Conservation (phyloP, 2,888 invertebrate genomes). For the Oligia strigilis region DNA sequence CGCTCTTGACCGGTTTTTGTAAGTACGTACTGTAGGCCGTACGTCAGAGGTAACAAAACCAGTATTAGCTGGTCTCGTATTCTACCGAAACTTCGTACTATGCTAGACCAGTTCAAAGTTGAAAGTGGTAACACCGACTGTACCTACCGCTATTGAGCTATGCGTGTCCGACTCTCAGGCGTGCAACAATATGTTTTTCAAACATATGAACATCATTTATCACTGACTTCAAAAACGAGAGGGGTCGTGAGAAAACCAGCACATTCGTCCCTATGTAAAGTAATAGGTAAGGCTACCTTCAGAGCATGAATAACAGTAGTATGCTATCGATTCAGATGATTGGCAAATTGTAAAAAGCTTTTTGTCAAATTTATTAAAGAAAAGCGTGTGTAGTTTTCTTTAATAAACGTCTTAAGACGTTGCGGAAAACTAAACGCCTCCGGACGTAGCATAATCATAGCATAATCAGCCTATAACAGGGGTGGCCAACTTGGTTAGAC, state of each 20-base stretch:
- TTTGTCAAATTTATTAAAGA: too few relatives aligned
- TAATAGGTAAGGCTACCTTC: constrained; percentile 17
- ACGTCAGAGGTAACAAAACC: background rate
- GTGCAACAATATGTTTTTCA: constrained; percentile 27
- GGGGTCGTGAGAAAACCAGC: constrained; percentile 41
- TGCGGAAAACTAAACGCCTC: background rate
- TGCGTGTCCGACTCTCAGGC: background rate
- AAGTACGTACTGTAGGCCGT: background rate
- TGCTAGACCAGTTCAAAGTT: background rate
- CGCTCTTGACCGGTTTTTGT: too few relatives aligned
- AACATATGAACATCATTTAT: constrained; percentile 41
- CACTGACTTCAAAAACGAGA: constrained; percentile 43
- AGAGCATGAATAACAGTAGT: background rate
- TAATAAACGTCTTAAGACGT: too few relatives aligned
- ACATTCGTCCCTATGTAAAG: constrained; percentile 27
- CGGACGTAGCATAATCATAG: background rate
- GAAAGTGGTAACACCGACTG: background rate
- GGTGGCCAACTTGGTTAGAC: too few relatives aligned
- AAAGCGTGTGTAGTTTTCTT: background rate
- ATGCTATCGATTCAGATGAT: constrained; percentile 1
- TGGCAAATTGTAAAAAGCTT: constrained; percentile 2
- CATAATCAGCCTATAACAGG: too few relatives aligned
- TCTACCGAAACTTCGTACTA: background rate
- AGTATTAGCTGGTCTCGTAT: background rate
- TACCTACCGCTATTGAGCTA: constrained; percentile 1